Evolutionary conservation across 2,888 invertebrate species (phyloP).

Genomic region (Caenorhabditis zanzibari): DNA sequence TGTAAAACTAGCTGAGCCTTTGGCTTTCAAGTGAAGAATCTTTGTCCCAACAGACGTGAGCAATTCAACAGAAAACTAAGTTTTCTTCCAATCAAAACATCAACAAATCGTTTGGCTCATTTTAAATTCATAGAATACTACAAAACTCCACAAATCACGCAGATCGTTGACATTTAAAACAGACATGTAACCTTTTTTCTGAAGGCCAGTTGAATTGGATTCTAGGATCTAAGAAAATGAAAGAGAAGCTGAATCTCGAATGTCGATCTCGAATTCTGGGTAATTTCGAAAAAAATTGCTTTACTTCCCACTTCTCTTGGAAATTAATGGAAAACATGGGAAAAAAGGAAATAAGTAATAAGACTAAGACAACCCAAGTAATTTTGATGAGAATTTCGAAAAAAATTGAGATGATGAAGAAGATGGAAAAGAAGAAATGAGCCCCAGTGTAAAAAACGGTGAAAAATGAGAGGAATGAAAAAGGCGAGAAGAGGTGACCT

Average conservation of each 20-base stretch:
- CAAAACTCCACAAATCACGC: constrained; percentile 10
- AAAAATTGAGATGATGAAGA: constrained; percentile 13
- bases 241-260: not conserved
- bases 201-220: not conserved
- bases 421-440: not conserved
- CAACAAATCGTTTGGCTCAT: not conserved
- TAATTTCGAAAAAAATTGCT: no score
- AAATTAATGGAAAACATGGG: constrained; percentile 6
- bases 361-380: constrained; percentile 16
- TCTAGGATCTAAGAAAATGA: not conserved
- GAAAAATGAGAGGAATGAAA: constrained; percentile 9
- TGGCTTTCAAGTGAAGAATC: no score
- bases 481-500: constrained; percentile 28
- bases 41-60: no score
- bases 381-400: constrained; percentile 32
- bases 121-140: constrained; percentile 5
- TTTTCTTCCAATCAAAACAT: not conserved
- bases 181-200: not conserved
- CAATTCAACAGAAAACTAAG: not conserved
- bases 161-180: constrained; percentile 8
- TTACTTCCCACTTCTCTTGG: not conserved
- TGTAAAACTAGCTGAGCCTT: no score
- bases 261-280: not conserved
- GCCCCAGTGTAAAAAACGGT: not conserved
- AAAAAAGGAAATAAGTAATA: constrained; percentile 19